A percentile compares a stretch with the other conserved stretches of the same genome.
Conservation (phyloP, 1,140 invertebrate genomes). For the Pseudomyrmex dendroicus region DNA sequence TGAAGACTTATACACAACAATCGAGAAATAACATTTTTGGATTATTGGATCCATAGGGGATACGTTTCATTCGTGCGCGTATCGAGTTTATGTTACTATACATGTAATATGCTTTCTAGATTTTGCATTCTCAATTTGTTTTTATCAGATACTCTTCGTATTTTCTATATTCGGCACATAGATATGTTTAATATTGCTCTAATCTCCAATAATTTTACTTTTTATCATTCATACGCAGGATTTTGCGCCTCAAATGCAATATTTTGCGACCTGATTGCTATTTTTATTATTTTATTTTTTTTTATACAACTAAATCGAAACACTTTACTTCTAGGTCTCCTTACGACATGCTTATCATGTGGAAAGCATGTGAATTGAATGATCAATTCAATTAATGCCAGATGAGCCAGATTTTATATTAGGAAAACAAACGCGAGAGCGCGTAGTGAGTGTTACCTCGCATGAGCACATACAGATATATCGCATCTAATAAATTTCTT, state of each 20-base stretch:
- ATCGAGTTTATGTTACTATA: background rate
- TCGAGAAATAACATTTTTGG: slow-evolving; percentile 29
- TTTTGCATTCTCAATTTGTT: slow-evolving; percentile 16
- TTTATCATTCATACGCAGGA: no score
- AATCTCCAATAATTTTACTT: slow-evolving; percentile 55
- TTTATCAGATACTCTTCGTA: slow-evolving; percentile 35
- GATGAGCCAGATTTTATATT: background rate
- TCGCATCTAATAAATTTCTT: slow-evolving; percentile 36
- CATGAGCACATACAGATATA: slow-evolving; percentile 4
- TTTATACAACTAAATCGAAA: no score
- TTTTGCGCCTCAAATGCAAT: background rate
- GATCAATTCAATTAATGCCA: background rate
- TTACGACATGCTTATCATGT: background rate
- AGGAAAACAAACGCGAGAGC: background rate
- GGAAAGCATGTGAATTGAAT: background rate
- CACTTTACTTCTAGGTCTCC: background rate
- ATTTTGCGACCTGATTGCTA: background rate
- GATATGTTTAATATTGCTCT: slow-evolving; percentile 74
- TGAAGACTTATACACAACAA: slow-evolving; percentile 60
- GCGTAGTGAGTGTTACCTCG: background rate
- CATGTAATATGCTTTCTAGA: slow-evolving; percentile 15
- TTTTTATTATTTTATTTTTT: no score
- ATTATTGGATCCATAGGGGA: slow-evolving; percentile 8
- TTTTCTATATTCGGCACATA: slow-evolving; percentile 56
- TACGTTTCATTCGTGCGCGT: background rate